These are phyloP conservation scores for Metallyticus violacea DNA, from an alignment of 2,888 invertebrate genomes.

Conservation along the genomic window DNA sequence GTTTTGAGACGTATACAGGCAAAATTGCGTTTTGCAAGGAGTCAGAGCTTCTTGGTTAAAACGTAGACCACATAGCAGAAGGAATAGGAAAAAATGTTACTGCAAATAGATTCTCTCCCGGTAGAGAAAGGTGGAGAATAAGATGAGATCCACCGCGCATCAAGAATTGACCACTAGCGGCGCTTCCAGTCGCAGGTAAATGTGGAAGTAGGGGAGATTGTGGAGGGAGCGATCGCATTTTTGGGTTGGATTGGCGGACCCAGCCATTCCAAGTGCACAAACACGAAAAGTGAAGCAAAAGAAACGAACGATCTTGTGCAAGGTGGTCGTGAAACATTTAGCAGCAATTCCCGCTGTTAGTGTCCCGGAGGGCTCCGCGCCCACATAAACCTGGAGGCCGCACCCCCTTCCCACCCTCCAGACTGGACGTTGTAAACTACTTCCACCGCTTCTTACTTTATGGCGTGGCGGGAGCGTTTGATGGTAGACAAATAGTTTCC, in stretches of 20 bases:
- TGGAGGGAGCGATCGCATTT: too few relatives aligned
- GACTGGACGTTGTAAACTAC: background rate
- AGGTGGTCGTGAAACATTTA: background rate
- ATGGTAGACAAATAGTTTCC: background rate
- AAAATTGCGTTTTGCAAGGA: too few relatives aligned
- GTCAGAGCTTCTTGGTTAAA: background rate
- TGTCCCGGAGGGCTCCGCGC: background rate
- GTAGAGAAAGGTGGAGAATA: background rate
- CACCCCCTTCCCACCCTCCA: too few relatives aligned
- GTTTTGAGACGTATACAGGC: too few relatives aligned
- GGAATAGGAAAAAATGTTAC: background rate
- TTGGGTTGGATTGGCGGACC: too few relatives aligned
- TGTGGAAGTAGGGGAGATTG: too few relatives aligned
- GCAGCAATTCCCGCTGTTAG: slow-evolving; percentile 7
- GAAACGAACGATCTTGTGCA: background rate
- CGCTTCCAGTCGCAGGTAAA: background rate
- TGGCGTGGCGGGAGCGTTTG: background rate
- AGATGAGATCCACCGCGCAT: background rate
- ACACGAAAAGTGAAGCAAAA: too few relatives aligned
- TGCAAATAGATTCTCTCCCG: background rate
- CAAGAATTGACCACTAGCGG: background rate
- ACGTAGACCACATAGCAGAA: background rate
- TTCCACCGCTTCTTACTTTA: background rate
- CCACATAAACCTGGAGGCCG: background rate
- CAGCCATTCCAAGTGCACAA: too few relatives aligned